Conservation (phyloP, 2,888 invertebrate genomes). For the Balanococcus diminutus region DNA sequence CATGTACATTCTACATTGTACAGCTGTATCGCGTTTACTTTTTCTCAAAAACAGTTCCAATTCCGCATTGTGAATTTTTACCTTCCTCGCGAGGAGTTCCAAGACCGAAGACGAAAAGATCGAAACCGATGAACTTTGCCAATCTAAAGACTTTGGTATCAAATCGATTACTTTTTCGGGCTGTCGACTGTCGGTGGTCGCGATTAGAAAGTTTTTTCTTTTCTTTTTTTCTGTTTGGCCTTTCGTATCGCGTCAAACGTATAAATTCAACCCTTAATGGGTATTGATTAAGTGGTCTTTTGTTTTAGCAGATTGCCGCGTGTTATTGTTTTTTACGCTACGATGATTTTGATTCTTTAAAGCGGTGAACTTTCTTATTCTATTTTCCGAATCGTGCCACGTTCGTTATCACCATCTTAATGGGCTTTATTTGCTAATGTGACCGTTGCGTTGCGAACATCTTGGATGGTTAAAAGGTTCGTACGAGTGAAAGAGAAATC, state of each 20-base stretch:
- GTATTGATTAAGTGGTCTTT: slow-evolving; percentile 20
- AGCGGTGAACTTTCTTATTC: background rate
- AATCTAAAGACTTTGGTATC: background rate
- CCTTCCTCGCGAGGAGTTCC: background rate
- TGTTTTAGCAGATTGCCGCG: background rate
- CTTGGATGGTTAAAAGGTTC: background rate
- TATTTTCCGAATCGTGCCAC: background rate
- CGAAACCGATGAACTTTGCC: background rate
- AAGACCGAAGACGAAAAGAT: no score
- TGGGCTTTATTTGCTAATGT: slow-evolving; percentile 1
- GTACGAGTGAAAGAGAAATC: background rate
- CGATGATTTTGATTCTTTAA: slow-evolving; percentile 10
- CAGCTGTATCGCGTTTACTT: slow-evolving; percentile 23
- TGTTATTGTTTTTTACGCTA: slow-evolving; percentile 9
- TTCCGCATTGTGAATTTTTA: background rate
- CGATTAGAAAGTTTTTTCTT: background rate
- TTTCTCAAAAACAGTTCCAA: slow-evolving; percentile 18
- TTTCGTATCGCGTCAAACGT: background rate
- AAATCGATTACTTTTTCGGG: background rate
- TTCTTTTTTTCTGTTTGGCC: background rate
- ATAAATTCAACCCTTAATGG: slow-evolving; percentile 20
- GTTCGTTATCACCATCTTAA: background rate
- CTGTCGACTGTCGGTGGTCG: background rate
- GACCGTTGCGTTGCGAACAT: background rate
- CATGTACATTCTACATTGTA: no score